Conservation (phyloP, 2,797 vertebrate species). For the Xyrichtys novacula region DNA sequence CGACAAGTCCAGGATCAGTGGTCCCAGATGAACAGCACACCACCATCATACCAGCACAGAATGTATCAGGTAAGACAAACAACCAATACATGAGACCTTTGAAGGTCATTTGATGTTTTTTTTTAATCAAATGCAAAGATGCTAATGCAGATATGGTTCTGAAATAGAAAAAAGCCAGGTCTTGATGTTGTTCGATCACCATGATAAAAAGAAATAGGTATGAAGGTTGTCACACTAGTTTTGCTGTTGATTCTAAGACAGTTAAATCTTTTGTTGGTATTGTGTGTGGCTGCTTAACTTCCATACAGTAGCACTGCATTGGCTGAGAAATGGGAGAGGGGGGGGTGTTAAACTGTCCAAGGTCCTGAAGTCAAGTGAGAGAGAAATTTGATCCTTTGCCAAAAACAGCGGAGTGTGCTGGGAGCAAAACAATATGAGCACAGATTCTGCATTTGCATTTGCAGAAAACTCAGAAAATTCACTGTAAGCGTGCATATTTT, state of each 20-base stretch:
- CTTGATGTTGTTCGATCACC: not conserved
- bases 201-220: not conserved
- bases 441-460: not conserved
- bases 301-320: not conserved
- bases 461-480: too few relatives aligned
- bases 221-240: not conserved
- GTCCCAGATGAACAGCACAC: constrained; percentile 70
- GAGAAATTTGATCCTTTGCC: constrained; percentile 6
- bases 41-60: constrained; percentile 73
- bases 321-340: not conserved
- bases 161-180: not conserved
- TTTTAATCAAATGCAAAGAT: not conserved
- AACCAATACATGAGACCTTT: not conserved
- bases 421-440: not conserved
- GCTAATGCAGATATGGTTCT: not conserved
- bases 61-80: constrained; percentile 89
- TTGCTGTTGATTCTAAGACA: not conserved
- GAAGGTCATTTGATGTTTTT: not conserved
- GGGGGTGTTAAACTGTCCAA: constrained; percentile 54
- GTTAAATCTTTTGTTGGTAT: not conserved
- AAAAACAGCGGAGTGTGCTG: constrained; percentile 15
- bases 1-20: constrained; percentile 55
- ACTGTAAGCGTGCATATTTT: too few relatives aligned
- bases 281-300: too few relatives aligned
- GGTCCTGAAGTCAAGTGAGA: constrained; percentile 54